Conservation (phyloP, 2,113 vertebrate species). For the Melanerpes formicivorus region DNA sequence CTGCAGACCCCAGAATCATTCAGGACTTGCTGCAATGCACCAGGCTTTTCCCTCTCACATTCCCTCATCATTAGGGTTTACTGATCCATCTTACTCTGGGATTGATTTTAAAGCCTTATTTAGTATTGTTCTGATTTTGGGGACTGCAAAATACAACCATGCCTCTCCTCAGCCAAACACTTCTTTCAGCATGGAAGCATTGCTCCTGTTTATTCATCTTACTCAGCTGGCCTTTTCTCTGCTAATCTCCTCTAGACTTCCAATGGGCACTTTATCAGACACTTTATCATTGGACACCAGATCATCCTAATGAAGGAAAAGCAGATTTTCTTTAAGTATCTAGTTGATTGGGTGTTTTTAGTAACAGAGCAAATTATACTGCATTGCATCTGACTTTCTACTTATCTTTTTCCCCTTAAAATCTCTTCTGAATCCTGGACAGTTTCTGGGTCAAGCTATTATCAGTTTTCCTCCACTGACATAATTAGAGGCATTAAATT, state of each 20-base stretch:
- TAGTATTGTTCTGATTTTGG: background rate
- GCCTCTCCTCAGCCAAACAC: background rate
- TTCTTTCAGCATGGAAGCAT: background rate
- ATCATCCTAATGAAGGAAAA: background rate
- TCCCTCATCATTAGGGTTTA: background rate
- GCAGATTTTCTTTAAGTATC: background rate
- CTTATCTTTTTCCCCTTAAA: background rate
- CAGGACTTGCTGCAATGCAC: background rate
- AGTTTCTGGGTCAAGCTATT: background rate
- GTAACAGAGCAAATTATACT: background rate
- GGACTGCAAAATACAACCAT: background rate
- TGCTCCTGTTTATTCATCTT: background rate
- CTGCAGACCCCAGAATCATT: background rate
- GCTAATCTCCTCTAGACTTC: background rate
- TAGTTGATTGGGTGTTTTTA: background rate
- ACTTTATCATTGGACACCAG: background rate
- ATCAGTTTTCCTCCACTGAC: background rate
- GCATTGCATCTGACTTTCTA: background rate
- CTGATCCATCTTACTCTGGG: background rate
- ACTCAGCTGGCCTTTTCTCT: background rate
- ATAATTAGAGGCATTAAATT: background rate
- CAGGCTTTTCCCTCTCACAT: background rate
- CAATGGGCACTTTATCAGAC: background rate
- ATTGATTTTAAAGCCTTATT: background rate
- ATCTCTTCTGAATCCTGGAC: background rate